phyloP scores from a whole-genome alignment of 2,797 vertebrate genomes.

The Harpagifer antarcticus region DNA sequence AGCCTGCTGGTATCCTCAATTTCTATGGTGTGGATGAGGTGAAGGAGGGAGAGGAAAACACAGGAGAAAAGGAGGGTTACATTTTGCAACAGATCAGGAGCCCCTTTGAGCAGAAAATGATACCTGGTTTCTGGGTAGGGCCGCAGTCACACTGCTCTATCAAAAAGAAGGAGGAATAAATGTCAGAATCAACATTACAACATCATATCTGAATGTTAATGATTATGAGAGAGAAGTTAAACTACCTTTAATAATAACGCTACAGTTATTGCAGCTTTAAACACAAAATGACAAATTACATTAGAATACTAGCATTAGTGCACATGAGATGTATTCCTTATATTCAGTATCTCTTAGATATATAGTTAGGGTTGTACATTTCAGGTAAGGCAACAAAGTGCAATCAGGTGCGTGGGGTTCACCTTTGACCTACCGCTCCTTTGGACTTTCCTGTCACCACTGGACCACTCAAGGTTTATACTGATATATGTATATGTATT shows the following conservation, averaged over 20 bases:
- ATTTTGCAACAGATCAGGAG: slow-evolving; percentile 68
- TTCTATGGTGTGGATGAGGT: slow-evolving; percentile 74
- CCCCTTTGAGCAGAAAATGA: slow-evolving; percentile 71
- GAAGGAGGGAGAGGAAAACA: slow-evolving; percentile 54
- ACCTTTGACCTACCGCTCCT: slow-evolving; percentile 16
- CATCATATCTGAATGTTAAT: neutral
- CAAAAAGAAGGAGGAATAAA: slow-evolving; percentile 62
- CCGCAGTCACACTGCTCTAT: slow-evolving; percentile 67
- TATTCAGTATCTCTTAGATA: slow-evolving; percentile 11
- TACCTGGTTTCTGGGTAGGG: slow-evolving; percentile 80
- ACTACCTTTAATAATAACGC: slow-evolving; percentile 4
- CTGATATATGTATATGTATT: slow-evolving; percentile 47
- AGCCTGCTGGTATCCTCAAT: slow-evolving; percentile 76
- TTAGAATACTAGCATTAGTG: neutral
- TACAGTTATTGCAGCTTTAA: slow-evolving; percentile 1
- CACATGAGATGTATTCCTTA: slow-evolving; percentile 15
- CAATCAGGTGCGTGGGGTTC: slow-evolving; percentile 6
- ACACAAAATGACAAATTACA: neutral
- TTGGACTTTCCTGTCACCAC: slow-evolving; percentile 36
- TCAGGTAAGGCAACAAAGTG: slow-evolving; percentile 33
- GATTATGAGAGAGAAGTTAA: slow-evolving; percentile 3
- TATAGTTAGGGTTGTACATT: neutral
- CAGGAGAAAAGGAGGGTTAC: slow-evolving; percentile 59
- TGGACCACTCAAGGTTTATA: slow-evolving; percentile 50
- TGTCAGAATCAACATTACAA: neutral